Base-by-base conservation (phyloP, 2,113 vertebrate genomes). In the Seriola dumerili region DNA sequence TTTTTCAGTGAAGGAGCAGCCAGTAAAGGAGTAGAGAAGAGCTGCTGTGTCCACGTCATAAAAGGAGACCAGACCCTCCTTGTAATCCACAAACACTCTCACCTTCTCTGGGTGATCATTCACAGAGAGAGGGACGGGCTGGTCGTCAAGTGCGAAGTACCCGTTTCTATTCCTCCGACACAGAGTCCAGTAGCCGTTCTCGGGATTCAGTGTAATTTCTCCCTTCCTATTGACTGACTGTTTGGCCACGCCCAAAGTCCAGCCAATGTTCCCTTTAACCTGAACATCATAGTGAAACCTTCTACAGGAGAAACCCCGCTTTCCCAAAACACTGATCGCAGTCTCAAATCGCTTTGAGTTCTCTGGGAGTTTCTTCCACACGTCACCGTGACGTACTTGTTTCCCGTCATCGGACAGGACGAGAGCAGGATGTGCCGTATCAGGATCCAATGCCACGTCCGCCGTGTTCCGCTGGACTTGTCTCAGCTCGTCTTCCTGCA, bases 371-470 rank as follows among this genome's bases (percentile, higher is more conserved):
- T 48, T 4, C 1, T 40, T 25, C 48, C 29, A 8, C 0, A 3
- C 55, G 0, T 29, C 70, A 9, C 63, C 40, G 0, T 1, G 4
- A 9, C 57, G 57, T 0, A 84, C 82, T 9, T 6, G 82, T 40
- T 69, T 83, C 5, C 57, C 21, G 3, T 82, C 80, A 16, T 70
- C 65, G 4, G 80, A 76, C 38, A 82, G 29, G 5, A 40, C 1
- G 11, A 84, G 70, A 19, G 21, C 1, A 6, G 63, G 69, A 63
- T 84, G 75, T 0, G 75, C 81, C 1, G 81, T 68, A 0, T 84
- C 70, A 1, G 63, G 64, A 55, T 84, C 82, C 82, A 79, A n/a
- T 48, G 70, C 57, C 16, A 84, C 75, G 0, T 74, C 75, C 25
- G 9, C 25, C 0, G 52, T 40, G 4, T 0, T 34, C 55, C 9